A percentile compares a stretch with the other conserved stretches of the same genome.
These are phyloP conservation scores for Heloderma charlesbogerti DNA, from an alignment of 2,113 vertebrate species.

Conservation along the genomic window DNA sequence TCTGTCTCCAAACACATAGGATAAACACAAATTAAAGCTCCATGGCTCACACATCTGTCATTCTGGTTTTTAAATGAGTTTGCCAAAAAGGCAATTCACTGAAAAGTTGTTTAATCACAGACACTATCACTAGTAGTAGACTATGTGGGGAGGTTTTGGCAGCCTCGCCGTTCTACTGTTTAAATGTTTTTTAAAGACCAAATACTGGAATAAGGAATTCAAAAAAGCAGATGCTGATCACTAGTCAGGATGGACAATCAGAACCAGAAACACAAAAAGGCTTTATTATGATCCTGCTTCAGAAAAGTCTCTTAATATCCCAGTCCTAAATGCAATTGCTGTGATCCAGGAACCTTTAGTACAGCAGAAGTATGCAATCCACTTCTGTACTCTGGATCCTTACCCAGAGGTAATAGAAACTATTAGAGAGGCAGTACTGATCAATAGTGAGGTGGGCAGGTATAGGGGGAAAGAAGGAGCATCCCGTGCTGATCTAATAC, in stretches of 20 bases:
- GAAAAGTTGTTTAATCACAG: conserved; percentile 40
- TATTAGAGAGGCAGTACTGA: not conserved
- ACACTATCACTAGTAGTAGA: conserved; percentile 1
- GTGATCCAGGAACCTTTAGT: not conserved
- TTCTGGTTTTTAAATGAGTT: conserved; percentile 51
- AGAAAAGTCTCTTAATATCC: not conserved
- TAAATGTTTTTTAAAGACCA: not conserved
- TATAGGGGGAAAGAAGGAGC: not conserved
- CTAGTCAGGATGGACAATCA: not conserved
- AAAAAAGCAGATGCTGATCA: conserved; percentile 45
- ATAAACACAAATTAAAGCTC: conserved; percentile 58
- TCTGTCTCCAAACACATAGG: conserved; percentile 52
- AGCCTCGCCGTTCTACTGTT: not conserved
- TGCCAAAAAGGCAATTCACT: conserved; percentile 57
- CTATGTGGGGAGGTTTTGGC: conserved; percentile 19
- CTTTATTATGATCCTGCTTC: not conserved
- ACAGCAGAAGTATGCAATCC: not conserved
- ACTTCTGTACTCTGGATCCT: not conserved
- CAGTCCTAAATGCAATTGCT: not conserved
- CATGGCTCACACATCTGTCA: conserved; percentile 43
- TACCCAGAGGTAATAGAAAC: not conserved
- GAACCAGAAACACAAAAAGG: conserved; percentile 17
- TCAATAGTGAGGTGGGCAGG: not conserved
- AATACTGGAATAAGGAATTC: conserved; percentile 35
- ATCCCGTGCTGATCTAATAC: not conserved